These are phyloP conservation scores for Pseudomyrmex gracilis DNA, from an alignment of 1,140 invertebrate species.

Conservation along the genomic window DNA sequence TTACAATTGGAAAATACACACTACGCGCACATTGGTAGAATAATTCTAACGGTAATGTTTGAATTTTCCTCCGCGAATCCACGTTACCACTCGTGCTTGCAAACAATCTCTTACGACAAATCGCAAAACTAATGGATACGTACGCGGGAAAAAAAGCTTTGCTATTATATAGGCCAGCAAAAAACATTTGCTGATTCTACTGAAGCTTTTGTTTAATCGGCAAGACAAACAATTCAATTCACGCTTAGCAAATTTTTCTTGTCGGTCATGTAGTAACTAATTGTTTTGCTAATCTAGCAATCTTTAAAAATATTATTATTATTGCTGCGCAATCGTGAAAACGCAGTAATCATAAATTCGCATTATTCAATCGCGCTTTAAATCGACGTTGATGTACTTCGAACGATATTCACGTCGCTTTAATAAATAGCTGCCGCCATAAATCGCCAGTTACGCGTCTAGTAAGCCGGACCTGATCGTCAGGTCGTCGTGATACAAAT, in stretches of 20 bases:
- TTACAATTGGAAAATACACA: background rate
- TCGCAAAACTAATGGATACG: background rate
- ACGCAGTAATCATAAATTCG: background rate
- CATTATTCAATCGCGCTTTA: conserved; percentile 7
- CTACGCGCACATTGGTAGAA: background rate
- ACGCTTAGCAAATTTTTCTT: too few species aligned
- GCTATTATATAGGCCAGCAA: too few species aligned
- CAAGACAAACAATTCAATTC: too few species aligned
- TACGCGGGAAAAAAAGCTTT: too few species aligned
- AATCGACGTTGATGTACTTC: background rate
- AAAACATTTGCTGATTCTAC: too few species aligned
- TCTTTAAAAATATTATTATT: background rate
- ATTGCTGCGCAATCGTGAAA: background rate
- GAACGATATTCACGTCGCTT: background rate
- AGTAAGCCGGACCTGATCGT: conserved; percentile 26
- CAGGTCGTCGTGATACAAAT: conserved; percentile 36
- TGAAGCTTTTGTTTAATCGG: too few species aligned
- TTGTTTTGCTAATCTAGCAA: too few species aligned
- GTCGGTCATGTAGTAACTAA: too few species aligned
- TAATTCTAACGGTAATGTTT: background rate
- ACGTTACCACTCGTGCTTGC: background rate
- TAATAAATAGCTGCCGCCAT: conserved; percentile 39
- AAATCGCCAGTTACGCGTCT: conserved; percentile 42
- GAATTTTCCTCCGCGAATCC: background rate
- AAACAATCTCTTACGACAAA: background rate